These are phyloP conservation scores for Danio kyathit DNA, from an alignment of 2,797 vertebrate genomes.

Conservation along the genomic window DNA sequence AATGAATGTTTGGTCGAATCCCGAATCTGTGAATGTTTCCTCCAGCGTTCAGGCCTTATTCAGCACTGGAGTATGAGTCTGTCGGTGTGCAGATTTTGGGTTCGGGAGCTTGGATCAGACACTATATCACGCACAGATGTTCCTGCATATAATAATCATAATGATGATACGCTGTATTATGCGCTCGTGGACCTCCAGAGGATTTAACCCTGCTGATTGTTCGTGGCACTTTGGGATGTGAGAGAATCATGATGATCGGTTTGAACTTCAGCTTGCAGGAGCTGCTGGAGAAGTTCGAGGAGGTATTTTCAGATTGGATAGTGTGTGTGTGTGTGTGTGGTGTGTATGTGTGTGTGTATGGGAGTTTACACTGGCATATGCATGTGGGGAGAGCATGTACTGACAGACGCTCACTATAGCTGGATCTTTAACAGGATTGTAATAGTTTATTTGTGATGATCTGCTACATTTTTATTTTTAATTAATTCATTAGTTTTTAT, in stretches of 20 bases:
- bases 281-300: conserved; percentile 90
- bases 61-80: too few species aligned
- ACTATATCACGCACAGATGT: background rate
- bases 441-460: too few species aligned
- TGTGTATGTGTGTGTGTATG: background rate
- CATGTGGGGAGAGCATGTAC: too few species aligned
- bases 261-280: conserved; percentile 92
- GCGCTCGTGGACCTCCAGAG: background rate
- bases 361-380: too few species aligned
- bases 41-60: background rate
- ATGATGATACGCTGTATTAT: background rate
- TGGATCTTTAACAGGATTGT: too few species aligned
- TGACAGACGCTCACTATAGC: too few species aligned
- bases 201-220: background rate
- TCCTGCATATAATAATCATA: background rate
- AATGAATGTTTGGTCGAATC: conserved; percentile 9
- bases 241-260: conserved; percentile 88
- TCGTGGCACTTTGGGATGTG: background rate
- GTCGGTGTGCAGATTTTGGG: too few species aligned
- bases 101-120: too few species aligned
- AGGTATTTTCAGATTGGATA: conserved; percentile 83
- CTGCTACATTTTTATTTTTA: too few species aligned
- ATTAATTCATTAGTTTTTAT: too few species aligned
- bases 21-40: background rate
- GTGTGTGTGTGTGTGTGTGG: too few species aligned